Evolutionary conservation across 2,888 invertebrate species (phyloP), one percentile per base, ranked within the genome.

Genomic region (Eumerus sabulonum): DNA sequence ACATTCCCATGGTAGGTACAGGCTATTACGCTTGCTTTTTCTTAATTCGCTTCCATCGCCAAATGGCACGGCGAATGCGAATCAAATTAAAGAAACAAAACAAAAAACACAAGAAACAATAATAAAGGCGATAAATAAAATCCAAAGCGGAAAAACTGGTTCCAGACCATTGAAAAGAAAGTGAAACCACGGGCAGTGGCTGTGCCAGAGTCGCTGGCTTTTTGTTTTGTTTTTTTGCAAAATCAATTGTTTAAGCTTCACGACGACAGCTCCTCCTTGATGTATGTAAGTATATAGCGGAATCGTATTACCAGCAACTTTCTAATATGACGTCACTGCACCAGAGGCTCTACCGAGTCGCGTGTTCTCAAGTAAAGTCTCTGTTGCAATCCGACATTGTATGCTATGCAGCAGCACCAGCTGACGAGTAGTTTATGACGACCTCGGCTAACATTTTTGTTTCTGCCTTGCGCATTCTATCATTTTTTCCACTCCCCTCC

Each of bases 101-200:
- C 42, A 60, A 19, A 38, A 36, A 50, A 27, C 7, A 27, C 2
- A 7, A 27, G 7, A 27, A 27, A 27, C 27, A 27, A 27, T 27
- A 57, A 57, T 47, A 27, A 19, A 51, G 35, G 19, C 16, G 18
- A 54, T 40, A 73, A 70, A 59, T 73, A 27, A 53, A 54, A 73
- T 59, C 59, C 57, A 73, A 73, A 62, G 50, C 67, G 54, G 11
- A 67, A 48, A 73, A 73, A 73, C 73, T 67, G 73, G 57, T 57
- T 57, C 14, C 57, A 42, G 14, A 27, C 14, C 42, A 42, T 44
- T 42, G 42, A 57, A 57, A 44, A 57, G 67, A 67, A 73, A 73
- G 67, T 67, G 73, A 73, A 67, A 73, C 66, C 67, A 50, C 17
- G 9, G 12, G 13, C 14, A 42, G 42, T 16, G 59, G 19, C 59